These are phyloP conservation scores for Bombus pascuorum DNA, from an alignment of 1,140 invertebrate genomes.

Conservation along the genomic window DNA sequence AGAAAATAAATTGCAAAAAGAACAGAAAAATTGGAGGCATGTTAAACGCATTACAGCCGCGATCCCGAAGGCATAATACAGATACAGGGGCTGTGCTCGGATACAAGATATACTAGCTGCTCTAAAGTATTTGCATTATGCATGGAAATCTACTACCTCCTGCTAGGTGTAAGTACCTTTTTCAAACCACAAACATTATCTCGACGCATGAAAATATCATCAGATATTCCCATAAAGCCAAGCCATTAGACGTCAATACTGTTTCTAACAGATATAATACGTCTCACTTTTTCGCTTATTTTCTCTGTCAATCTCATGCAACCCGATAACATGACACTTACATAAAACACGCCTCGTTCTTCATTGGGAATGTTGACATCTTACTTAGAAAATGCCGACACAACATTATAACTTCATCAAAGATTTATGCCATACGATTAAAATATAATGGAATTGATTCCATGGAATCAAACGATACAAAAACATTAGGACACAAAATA, in stretches of 20 bases:
- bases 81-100: constrained; percentile 15
- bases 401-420: not conserved
- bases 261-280: not conserved
- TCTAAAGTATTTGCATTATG: constrained; percentile 48
- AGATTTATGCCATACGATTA: not conserved
- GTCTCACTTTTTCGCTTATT: too few relatives aligned
- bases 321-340: not conserved
- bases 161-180: constrained; percentile 19
- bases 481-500: too few relatives aligned
- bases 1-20: constrained; percentile 5
- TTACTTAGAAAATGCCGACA: not conserved
- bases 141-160: constrained; percentile 48
- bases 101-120: not conserved
- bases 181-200: constrained; percentile 25
- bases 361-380: not conserved
- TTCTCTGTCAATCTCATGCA: too few relatives aligned
- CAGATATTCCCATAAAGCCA: not conserved
- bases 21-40: constrained; percentile 45
- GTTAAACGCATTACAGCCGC: constrained; percentile 57
- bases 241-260: not conserved
- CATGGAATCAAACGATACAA: too few relatives aligned
- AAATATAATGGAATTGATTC: not conserved
- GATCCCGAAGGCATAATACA: constrained; percentile 52
- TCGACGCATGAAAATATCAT: constrained; percentile 33
- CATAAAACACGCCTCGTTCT: not conserved